phyloP scores from a whole-genome alignment of 2,113 vertebrate species.

The Xenopus laevis region DNA sequence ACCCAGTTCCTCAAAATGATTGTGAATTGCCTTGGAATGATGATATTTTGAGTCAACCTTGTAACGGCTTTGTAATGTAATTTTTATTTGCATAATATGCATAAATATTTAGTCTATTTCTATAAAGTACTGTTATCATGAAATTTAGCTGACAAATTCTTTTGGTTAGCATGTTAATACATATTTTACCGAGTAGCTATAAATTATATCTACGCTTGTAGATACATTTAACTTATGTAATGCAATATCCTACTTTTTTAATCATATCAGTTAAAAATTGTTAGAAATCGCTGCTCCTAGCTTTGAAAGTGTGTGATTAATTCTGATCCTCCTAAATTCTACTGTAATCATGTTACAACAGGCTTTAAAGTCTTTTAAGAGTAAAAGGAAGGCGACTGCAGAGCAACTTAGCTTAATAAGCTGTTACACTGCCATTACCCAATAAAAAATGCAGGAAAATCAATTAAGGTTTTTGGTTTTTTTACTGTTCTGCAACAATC shows the following conservation, averaged over 20 bases:
- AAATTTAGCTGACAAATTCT: conserved; percentile 61
- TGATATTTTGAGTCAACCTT: conserved; percentile 74
- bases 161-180: conserved; percentile 76
- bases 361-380: too few species aligned
- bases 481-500: too few species aligned
- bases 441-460: too few species aligned
- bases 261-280: conserved; percentile 58
- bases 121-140: conserved; percentile 77
- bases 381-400: too few species aligned
- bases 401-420: too few species aligned
- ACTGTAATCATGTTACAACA: too few species aligned
- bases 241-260: conserved; percentile 65
- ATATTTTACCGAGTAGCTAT: conserved; percentile 54
- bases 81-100: conserved; percentile 72
- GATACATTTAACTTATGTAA: conserved; percentile 57
- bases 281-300: conserved; percentile 23
- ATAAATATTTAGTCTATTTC: conserved; percentile 67
- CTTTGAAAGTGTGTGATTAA: too few species aligned
- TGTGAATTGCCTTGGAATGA: conserved; percentile 88
- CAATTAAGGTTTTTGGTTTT: too few species aligned
- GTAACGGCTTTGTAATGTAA: conserved; percentile 79
- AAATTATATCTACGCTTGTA: conserved; percentile 57
- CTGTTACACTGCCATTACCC: too few species aligned
- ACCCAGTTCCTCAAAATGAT: conserved; percentile 82
- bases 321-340: too few species aligned